Evolutionary conservation across 2,113 vertebrate genomes (phyloP).

Genomic region (Zapus hudsonius): DNA sequence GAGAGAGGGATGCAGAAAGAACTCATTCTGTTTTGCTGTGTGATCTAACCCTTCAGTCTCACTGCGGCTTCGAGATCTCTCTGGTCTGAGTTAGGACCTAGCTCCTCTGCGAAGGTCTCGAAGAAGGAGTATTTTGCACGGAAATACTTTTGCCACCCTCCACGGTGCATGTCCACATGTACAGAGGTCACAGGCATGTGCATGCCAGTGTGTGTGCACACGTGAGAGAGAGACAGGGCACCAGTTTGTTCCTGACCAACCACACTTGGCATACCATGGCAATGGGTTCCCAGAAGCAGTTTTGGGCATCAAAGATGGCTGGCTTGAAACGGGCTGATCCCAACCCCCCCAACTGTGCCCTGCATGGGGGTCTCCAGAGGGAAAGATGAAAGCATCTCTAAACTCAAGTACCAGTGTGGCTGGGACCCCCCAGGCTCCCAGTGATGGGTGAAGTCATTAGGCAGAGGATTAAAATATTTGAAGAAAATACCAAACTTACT

Average conservation of each 20-base stretch:
- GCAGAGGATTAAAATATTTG: conserved; percentile 36
- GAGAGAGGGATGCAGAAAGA: neutral
- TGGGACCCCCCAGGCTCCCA: neutral
- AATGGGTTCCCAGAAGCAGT: neutral
- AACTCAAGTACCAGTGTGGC: neutral
- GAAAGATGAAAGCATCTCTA: neutral
- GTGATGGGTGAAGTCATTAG: conserved; percentile 9
- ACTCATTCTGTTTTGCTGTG: neutral
- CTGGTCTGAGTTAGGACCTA: neutral
- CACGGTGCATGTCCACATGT: neutral
- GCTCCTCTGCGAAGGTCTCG: neutral
- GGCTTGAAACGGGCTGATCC: neutral
- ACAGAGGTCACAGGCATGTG: neutral
- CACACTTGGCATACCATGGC: conserved; percentile 11
- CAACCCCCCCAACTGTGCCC: neutral
- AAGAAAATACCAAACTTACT: conserved; percentile 36
- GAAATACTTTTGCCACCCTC: no score
- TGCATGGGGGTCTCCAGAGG: neutral
- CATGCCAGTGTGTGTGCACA: neutral
- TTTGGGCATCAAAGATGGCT: conserved; percentile 36
- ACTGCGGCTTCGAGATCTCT: neutral
- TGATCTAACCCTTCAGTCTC: neutral
- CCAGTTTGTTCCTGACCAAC: conserved; percentile 25
- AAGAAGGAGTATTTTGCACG: neutral
- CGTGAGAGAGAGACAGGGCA: conserved; percentile 49